Evolutionary conservation across 2,888 invertebrate species (phyloP).

Genomic region (Serrognathus titanus): DNA sequence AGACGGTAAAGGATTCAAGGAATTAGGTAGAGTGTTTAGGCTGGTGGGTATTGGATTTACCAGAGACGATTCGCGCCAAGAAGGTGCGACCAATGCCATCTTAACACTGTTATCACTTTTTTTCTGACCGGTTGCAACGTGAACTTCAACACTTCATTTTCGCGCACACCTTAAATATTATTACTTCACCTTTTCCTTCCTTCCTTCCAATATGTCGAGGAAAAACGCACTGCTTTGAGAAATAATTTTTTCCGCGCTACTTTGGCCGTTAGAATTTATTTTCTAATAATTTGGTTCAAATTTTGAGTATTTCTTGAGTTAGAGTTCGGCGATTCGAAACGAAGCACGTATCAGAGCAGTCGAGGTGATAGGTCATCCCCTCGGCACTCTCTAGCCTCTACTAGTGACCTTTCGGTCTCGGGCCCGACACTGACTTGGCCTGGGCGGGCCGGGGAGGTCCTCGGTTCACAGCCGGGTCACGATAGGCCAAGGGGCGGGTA

Average conservation of each 20-base stretch:
- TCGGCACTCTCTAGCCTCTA: slow-evolving; percentile 52
- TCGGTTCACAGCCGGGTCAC: slow-evolving; percentile 51
- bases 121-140: neutral
- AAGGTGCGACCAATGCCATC: slow-evolving; percentile 61
- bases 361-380: slow-evolving; percentile 52
- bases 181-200: slow-evolving; percentile 7
- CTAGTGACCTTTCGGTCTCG: slow-evolving; percentile 52
- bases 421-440: slow-evolving; percentile 51
- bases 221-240: neutral
- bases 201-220: neutral
- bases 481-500: slow-evolving; percentile 50
- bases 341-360: slow-evolving; percentile 40
- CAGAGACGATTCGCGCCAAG: slow-evolving; percentile 59
- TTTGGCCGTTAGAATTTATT: neutral
- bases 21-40: slow-evolving; percentile 55
- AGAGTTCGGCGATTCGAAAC: slow-evolving; percentile 29
- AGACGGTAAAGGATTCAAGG: slow-evolving; percentile 53
- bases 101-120: slow-evolving; percentile 10
- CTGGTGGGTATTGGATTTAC: slow-evolving; percentile 55
- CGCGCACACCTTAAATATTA: slow-evolving; percentile 5
- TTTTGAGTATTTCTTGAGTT: slow-evolving; percentile 24
- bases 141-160: slow-evolving; percentile 10
- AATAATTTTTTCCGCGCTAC: neutral
- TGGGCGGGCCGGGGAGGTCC: slow-evolving; percentile 51
- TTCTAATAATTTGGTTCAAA: slow-evolving; percentile 4